Evolutionary conservation across 2,888 invertebrate species (phyloP), one percentile per base, ranked within the genome.

Genomic region (Polydrusus pterygomalis): DNA sequence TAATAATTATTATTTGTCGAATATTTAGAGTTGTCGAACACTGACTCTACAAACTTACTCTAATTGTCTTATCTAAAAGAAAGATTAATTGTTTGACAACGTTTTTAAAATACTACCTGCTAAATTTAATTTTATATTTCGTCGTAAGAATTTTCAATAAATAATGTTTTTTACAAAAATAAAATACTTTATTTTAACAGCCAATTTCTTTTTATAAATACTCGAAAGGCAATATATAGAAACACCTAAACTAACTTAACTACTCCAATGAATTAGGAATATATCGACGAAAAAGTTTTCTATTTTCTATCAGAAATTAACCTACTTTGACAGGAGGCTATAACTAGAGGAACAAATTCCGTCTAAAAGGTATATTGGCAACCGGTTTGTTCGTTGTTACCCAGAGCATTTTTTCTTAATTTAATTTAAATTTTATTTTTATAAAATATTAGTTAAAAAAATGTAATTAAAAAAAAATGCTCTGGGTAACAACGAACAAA

Each of bases 161-260:
- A 56, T 34, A 56, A 56, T 30, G 30, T 30, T 56, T 60, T 60
- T 40, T 60, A 60, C 38, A 60, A 60, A 60, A 60, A 60, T 60
- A 60, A 60, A 38, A 60, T 60, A 60, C 58, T 60, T 60, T 58
- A 58, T 58, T 60, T 40, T 60, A 60, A 60, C 58, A 60, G 58
- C 58, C 58, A 38, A 38, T 40, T 40, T 40, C 38, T 40, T 38
- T 18, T 34, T 17, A 40, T 25, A 25, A 25, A 25, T 25, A 60
- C 38, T 60, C 38, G 13, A 60, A 60, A 60, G 58, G 58, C 58
- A 60, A 38, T 60, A 60, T 30, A 60, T 38, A 60, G 18, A 34
- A 38, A 38, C 38, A 60, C 38, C 17, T 40, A 60, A 58, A 34
- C 9, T 10, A 15, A 58, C 17, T 58, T 34, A 2, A 9, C 10